Percentiles rank a stretch among this genome's conserved stretches.
These are phyloP conservation scores for Caenorhabditis zanzibari DNA, from an alignment of 2,888 invertebrate species.

Conservation along the genomic window DNA sequence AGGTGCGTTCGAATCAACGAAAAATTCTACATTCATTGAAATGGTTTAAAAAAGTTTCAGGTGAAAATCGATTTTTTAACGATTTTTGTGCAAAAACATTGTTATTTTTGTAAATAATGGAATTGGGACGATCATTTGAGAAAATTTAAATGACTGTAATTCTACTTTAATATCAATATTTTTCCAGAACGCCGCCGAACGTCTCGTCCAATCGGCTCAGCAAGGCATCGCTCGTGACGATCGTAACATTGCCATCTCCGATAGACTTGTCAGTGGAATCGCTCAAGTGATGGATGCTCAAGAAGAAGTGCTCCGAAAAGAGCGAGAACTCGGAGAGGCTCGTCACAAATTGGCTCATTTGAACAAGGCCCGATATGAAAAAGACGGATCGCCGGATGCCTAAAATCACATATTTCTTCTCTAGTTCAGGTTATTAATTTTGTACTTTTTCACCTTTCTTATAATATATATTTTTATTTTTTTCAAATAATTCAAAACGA, in stretches of 20 bases:
- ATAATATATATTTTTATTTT: background rate
- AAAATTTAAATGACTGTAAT: too few relatives aligned
- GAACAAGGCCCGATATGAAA: conserved; percentile 92
- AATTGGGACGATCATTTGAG: too few relatives aligned
- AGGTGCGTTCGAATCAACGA: too few relatives aligned
- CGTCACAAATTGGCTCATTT: conserved; percentile 93
- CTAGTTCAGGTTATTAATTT: background rate
- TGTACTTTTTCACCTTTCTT: background rate
- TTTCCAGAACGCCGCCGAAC: conserved; percentile 93
- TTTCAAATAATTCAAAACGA: background rate
- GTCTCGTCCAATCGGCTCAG: conserved; percentile 93
- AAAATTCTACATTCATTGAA: too few relatives aligned
- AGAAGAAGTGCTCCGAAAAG: conserved; percentile 91
- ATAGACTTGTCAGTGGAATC: conserved; percentile 89
- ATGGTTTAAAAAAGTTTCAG: too few relatives aligned
- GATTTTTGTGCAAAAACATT: too few relatives aligned
- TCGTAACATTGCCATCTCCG: conserved; percentile 92
- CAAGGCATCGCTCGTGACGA: conserved; percentile 89
- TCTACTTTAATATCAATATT: too few relatives aligned
- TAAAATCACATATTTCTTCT: background rate
- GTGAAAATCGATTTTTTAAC: too few relatives aligned
- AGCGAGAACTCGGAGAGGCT: conserved; percentile 92
- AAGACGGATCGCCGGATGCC: conserved; percentile 37
- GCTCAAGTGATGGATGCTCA: conserved; percentile 84
- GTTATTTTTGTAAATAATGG: too few relatives aligned